Base-by-base conservation (phyloP, 1,140 invertebrate genomes). In the Drosophila sp. region DNA sequence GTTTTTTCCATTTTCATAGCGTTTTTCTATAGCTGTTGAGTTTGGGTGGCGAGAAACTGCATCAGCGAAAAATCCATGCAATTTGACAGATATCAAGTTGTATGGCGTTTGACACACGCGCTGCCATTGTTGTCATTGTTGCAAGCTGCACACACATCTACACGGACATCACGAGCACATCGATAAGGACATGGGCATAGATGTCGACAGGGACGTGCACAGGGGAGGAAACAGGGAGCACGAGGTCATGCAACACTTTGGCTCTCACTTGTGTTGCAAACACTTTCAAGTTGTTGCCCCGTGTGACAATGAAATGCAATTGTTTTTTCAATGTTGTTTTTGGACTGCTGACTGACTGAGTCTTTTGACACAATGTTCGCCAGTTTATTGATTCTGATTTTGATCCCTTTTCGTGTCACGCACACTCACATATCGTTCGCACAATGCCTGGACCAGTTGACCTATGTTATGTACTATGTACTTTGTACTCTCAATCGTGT, bases 61-160 rank as follows among this genome's bases (percentile, higher is more conserved):
- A 58, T 67, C 46, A 59, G 54, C 71, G 40, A 46, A 63, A 71
- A 76, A 76, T 76, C 67, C 66, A 46, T 64, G 66, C 72, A 71
- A 61, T 78, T 76, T 75, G 76, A 76, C 73, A 78, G 76, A 76
- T 78, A 66, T 72, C 72, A 76, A 76, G 72, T 76, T 76, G 76
- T 58, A 62, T 72, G 72, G 62, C 61, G 76, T 62, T 78, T 76
- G 72, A 76, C 72, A 78, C 72, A 62, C 40, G 65, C 72, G 43
- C 21, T 53, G 65, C 41, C 65, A 56, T 58, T 63, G 66, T 59
- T 64, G 59, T 40, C 76, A 75, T 72, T 78, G 74, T 65, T 64
- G 59, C 72, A 54, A 29, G 16, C 36, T 40, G 58, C 45, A 61
- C 48, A 18, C 66, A 11, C 40, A 54, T 2, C 6, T 34, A 40